Evolutionary conservation across 2,888 invertebrate genomes (phyloP).

Genomic region (Epirrhoe alternata): DNA sequence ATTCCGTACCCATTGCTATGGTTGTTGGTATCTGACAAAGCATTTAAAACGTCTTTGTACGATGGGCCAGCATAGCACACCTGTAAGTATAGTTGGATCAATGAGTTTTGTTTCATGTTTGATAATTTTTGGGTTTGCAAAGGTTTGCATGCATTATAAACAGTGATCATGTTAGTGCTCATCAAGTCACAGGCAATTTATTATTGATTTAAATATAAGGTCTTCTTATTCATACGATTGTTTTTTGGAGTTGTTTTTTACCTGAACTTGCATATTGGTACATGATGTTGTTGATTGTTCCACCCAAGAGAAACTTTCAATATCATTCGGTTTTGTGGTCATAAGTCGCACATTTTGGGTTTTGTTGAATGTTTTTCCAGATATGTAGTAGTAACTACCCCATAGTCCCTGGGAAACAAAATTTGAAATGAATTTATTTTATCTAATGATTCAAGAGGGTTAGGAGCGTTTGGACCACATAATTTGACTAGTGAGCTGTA

Average conservation of each 20-base stretch:
- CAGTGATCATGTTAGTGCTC: no score
- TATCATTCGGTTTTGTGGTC: constrained; percentile 86
- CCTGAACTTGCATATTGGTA: constrained; percentile 53
- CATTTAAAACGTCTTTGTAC: constrained; percentile 48
- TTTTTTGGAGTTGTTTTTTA: constrained; percentile 26
- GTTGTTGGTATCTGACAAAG: constrained; percentile 39
- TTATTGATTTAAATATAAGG: no score
- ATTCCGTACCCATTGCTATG: constrained; percentile 48
- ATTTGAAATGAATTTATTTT: background rate
- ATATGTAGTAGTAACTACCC: constrained; percentile 59
- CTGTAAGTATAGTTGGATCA: constrained; percentile 35
- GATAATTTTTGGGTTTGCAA: no score
- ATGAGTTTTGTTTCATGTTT: background rate
- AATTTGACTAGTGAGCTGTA: no score
- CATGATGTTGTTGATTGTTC: constrained; percentile 65
- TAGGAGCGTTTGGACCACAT: no score
- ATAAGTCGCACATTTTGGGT: constrained; percentile 86
- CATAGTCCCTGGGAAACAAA: constrained; percentile 59
- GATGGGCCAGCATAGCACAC: constrained; percentile 54
- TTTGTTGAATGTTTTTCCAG: constrained; percentile 36
- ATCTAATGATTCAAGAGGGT: no score
- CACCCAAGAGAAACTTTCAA: constrained; percentile 89
- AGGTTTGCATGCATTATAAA: no score
- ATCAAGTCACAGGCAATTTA: no score
- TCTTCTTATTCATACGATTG: no score